A percentile compares a stretch with the other conserved stretches of the same genome.
These are phyloP conservation scores for Ondatra zibethicus DNA, from an alignment of 2,113 vertebrate genomes.

Conservation along the genomic window DNA sequence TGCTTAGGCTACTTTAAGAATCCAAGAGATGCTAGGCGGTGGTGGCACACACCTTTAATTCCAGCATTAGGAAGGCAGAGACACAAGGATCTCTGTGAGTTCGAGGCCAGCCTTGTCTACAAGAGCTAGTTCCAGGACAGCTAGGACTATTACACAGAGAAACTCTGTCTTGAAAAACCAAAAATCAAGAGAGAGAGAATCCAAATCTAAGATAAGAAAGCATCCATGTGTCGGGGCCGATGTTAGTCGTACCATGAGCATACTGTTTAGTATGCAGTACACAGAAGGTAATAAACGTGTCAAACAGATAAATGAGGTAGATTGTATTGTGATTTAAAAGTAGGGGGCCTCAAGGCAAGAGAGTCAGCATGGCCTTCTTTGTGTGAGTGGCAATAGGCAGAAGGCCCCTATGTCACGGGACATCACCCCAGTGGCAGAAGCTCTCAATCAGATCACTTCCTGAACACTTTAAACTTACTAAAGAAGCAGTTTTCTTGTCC, in stretches of 20 bases:
- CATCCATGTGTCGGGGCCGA: neutral
- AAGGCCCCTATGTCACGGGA: neutral
- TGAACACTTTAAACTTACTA: neutral
- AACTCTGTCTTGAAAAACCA: too few relatives aligned
- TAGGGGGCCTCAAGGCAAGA: neutral
- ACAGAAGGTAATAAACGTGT: neutral
- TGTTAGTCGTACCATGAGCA: neutral
- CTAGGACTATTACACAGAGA: too few relatives aligned
- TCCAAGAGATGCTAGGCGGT: neutral
- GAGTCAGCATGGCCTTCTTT: neutral
- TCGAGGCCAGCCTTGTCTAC: too few relatives aligned
- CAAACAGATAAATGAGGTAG: conserved; percentile 6
- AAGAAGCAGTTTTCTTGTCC: neutral
- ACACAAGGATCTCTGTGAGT: too few relatives aligned
- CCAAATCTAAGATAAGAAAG: neutral
- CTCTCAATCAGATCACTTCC: neutral
- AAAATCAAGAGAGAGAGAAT: too few relatives aligned
- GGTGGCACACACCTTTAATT: too few relatives aligned
- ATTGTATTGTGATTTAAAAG: neutral
- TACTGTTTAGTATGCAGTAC: neutral
- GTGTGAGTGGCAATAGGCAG: neutral
- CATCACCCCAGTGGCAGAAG: neutral
- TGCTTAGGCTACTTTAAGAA: neutral
- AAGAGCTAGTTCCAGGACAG: too few relatives aligned
- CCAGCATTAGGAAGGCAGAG: too few relatives aligned